Conservation (phyloP, 2,888 invertebrate genomes). For the Trileptium ribeirensis region DNA sequence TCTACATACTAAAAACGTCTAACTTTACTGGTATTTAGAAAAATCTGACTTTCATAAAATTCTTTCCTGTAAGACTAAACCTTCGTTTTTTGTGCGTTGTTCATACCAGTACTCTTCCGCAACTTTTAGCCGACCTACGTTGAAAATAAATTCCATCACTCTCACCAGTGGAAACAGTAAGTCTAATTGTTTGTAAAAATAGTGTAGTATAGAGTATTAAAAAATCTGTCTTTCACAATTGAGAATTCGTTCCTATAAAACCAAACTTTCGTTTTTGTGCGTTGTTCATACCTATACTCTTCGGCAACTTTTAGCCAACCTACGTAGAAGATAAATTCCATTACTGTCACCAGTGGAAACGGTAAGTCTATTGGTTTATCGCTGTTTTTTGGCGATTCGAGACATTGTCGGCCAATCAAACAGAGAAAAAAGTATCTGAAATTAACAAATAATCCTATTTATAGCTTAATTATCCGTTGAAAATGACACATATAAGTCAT, state of each 20-base stretch:
- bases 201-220: no score
- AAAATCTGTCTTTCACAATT: no score
- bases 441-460: no score
- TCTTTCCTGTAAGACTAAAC: no score
- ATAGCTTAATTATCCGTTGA: no score
- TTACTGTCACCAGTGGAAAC: slow-evolving; percentile 16
- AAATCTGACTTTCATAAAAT: no score
- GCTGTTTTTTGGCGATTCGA: background rate
- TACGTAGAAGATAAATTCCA: slow-evolving; percentile 16
- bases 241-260: no score
- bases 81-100: no score
- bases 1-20: no score
- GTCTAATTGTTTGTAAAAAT: background rate
- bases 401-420: background rate
- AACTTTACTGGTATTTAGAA: no score
- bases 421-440: slow-evolving; percentile 4
- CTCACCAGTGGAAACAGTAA: slow-evolving; percentile 7
- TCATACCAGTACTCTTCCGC: slow-evolving; percentile 18
- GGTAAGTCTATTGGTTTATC: background rate
- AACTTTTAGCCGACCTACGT: slow-evolving; percentile 14
- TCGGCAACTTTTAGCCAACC: slow-evolving; percentile 18
- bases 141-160: slow-evolving; percentile 17
- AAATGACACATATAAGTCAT: no score
- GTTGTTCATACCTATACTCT: slow-evolving; percentile 18
- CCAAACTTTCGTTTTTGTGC: no score